Conservation (phyloP, 2,797 vertebrate genomes). For the Clarias fuscus region DNA sequence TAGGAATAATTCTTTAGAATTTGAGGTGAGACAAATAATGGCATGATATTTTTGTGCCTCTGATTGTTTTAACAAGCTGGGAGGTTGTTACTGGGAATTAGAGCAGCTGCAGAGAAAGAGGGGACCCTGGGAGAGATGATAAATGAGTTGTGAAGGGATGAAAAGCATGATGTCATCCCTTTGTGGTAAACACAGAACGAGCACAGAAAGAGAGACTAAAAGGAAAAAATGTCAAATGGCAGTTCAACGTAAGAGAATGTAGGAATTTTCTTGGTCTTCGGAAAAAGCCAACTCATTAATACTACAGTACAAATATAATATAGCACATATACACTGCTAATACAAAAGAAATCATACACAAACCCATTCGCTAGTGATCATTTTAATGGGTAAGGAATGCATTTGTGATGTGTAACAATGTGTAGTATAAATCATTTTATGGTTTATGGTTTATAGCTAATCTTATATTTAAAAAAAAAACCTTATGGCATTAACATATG, state of each 20-base stretch:
- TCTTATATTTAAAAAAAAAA: no score
- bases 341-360: background rate
- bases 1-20: background rate
- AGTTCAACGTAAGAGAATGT: background rate
- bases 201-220: slow-evolving; percentile 59
- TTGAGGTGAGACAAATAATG: slow-evolving; percentile 6
- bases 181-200: slow-evolving; percentile 72
- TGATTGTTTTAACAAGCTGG: slow-evolving; percentile 8
- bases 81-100: slow-evolving; percentile 2
- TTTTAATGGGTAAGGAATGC: no score
- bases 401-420: no score
- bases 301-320: background rate
- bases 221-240: slow-evolving; percentile 8
- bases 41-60: slow-evolving; percentile 15
- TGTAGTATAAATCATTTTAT: no score
- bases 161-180: slow-evolving; percentile 68
- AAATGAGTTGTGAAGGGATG: slow-evolving; percentile 58
- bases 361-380: background rate
- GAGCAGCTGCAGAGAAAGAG: slow-evolving; percentile 21
- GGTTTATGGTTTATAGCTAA: no score
- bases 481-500: no score
- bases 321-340: background rate
- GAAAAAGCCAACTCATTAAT: background rate
- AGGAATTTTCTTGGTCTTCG: background rate
- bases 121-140: slow-evolving; percentile 54